A percentile compares a stretch with the other conserved stretches of the same genome.
Evolutionary conservation across 2,888 invertebrate genomes (phyloP).

Genomic region (Heliconius ismenius): DNA sequence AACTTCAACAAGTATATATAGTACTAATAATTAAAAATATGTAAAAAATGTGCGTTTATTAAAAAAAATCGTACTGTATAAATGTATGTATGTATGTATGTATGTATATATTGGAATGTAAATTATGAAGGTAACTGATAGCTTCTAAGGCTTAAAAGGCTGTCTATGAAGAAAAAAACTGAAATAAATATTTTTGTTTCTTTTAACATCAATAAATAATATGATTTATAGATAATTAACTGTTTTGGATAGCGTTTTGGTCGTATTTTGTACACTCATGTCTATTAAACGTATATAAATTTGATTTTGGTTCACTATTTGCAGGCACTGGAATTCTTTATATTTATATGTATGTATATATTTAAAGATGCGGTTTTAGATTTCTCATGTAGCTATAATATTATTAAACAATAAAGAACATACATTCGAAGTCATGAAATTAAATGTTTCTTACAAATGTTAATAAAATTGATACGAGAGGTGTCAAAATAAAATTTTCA

Average conservation of each 20-base stretch:
- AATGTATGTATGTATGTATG: constrained; percentile 35
- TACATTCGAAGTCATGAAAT: neutral
- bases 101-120: constrained; percentile 65
- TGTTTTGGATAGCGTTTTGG: constrained; percentile 73
- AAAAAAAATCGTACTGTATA: constrained; percentile 45
- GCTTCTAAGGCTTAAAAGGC: constrained; percentile 73
- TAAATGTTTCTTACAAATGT: neutral
- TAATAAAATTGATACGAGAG: neutral
- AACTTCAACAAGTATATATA: constrained; percentile 58
- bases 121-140: constrained; percentile 64
- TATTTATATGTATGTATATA: constrained; percentile 34
- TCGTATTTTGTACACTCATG: constrained; percentile 77
- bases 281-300: constrained; percentile 50
- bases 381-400: neutral
- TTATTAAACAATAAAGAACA: neutral
- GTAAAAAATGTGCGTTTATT: constrained; percentile 58
- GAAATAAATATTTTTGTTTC: constrained; percentile 54
- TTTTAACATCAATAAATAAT: constrained; percentile 67
- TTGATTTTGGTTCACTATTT: constrained; percentile 48
- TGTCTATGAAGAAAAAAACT: constrained; percentile 54
- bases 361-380: neutral
- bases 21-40: constrained; percentile 46
- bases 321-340: constrained; percentile 59
- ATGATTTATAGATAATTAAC: constrained; percentile 59
- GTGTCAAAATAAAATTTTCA: too few relatives aligned